phyloP scores from a whole-genome alignment of 2,797 vertebrate genomes.

The Sebastes oblongus region DNA sequence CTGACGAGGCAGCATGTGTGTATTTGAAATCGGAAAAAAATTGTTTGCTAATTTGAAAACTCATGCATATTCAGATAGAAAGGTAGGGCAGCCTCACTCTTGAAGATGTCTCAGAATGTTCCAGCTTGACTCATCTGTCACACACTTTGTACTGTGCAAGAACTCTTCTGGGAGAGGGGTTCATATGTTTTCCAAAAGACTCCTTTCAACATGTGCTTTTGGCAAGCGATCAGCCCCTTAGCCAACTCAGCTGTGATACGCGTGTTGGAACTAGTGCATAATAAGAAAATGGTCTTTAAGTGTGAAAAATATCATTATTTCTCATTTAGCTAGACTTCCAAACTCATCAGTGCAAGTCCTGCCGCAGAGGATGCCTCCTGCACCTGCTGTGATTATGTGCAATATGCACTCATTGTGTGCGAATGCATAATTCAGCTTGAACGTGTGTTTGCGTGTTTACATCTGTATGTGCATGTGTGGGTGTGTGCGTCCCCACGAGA shows the following conservation, averaged over 20 bases:
- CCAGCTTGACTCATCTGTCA: conserved; percentile 63
- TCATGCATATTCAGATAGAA: conserved; percentile 67
- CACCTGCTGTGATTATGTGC: conserved; percentile 49
- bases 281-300: conserved; percentile 43
- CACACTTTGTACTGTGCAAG: conserved; percentile 47
- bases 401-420: conserved; percentile 34
- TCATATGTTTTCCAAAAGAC: conserved; percentile 59
- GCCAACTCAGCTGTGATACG: conserved; percentile 37
- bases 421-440: conserved; percentile 53
- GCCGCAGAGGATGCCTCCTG: conserved; percentile 16
- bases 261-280: conserved; percentile 28
- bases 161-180: conserved; percentile 47
- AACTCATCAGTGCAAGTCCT: conserved; percentile 45
- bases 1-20: conserved; percentile 27
- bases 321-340: conserved; percentile 48
- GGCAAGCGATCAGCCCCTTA: conserved; percentile 35
- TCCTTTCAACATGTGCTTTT: conserved; percentile 56
- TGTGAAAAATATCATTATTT: conserved; percentile 55
- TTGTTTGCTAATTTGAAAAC: conserved; percentile 55
- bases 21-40: conserved; percentile 36
- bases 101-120: conserved; percentile 53
- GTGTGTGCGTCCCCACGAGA: conserved; percentile 61
- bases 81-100: conserved; percentile 47
- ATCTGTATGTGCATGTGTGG: conserved; percentile 56
- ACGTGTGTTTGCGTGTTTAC: conserved; percentile 41